Percentiles rank a stretch among this genome's conserved stretches.
These are phyloP conservation scores for Drosophila suboccidentalis DNA, from an alignment of 2,888 invertebrate genomes.

Conservation along the genomic window DNA sequence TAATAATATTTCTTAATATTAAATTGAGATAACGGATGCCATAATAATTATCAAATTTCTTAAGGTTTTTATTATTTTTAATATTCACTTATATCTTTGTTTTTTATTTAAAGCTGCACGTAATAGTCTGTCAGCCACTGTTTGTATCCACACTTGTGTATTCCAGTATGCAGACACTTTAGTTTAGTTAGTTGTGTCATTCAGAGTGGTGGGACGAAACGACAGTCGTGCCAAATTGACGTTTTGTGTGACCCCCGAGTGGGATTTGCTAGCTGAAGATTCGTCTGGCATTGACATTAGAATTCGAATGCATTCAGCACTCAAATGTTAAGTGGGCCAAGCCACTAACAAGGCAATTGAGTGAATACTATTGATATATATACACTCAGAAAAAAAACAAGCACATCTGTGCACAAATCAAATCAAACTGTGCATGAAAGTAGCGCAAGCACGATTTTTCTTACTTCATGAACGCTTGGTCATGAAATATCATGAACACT, in stretches of 20 bases:
- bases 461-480: too few species aligned
- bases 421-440: too few species aligned
- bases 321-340: slow-evolving; percentile 24
- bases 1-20: too few species aligned
- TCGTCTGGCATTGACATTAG: slow-evolving; percentile 53
- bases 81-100: background rate
- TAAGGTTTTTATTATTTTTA: background rate
- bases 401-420: too few species aligned
- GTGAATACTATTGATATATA: too few species aligned
- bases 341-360: slow-evolving; percentile 7
- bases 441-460: too few species aligned
- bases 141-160: slow-evolving; percentile 2
- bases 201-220: slow-evolving; percentile 14
- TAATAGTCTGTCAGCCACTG: background rate
- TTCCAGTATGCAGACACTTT: slow-evolving; percentile 31
- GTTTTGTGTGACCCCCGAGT: slow-evolving; percentile 52
- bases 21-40: too few species aligned
- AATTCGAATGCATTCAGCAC: slow-evolving; percentile 30
- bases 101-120: too few species aligned
- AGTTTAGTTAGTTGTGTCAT: slow-evolving; percentile 49
- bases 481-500: too few species aligned
- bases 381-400: too few species aligned
- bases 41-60: too few species aligned
- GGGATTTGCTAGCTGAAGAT: slow-evolving; percentile 26
- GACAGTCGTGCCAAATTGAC: slow-evolving; percentile 65